phyloP scores from a whole-genome alignment of 2,113 vertebrate species.

The Pitta sordida region DNA sequence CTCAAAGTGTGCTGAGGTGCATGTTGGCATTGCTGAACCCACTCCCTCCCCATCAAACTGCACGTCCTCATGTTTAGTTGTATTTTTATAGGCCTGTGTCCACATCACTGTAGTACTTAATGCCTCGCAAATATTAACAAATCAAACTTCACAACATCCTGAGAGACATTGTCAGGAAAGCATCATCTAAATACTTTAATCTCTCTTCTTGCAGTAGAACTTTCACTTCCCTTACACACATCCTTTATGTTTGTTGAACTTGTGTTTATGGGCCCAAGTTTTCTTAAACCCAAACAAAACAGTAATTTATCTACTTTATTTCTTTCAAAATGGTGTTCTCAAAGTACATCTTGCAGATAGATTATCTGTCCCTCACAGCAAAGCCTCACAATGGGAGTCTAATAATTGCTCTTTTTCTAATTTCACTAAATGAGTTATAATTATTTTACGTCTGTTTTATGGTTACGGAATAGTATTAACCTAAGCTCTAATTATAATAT shows the following conservation, averaged over 20 bases:
- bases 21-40: not conserved
- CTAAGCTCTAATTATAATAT: slow-evolving; percentile 83
- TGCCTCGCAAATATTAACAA: not conserved
- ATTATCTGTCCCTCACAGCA: slow-evolving; percentile 83
- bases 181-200: slow-evolving; percentile 38
- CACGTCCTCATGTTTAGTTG: not conserved
- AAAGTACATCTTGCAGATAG: slow-evolving; percentile 80
- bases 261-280: slow-evolving; percentile 57
- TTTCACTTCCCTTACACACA: slow-evolving; percentile 36
- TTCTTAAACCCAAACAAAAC: slow-evolving; percentile 67
- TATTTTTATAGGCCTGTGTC: not conserved
- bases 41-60: not conserved
- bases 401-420: slow-evolving; percentile 86
- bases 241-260: slow-evolving; percentile 58
- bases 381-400: slow-evolving; percentile 83
- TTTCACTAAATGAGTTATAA: slow-evolving; percentile 87
- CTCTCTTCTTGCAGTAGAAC: slow-evolving; percentile 23
- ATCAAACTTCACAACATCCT: not conserved
- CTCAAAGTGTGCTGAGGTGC: not conserved
- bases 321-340: slow-evolving; percentile 79
- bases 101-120: not conserved
- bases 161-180: slow-evolving; percentile 20
- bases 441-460: slow-evolving; percentile 88
- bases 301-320: slow-evolving; percentile 80
- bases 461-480: slow-evolving; percentile 80